A percentile compares a stretch with the other conserved stretches of the same genome.
phyloP scores from a whole-genome alignment of 2,888 invertebrate genomes.

The Morpho helenor region DNA sequence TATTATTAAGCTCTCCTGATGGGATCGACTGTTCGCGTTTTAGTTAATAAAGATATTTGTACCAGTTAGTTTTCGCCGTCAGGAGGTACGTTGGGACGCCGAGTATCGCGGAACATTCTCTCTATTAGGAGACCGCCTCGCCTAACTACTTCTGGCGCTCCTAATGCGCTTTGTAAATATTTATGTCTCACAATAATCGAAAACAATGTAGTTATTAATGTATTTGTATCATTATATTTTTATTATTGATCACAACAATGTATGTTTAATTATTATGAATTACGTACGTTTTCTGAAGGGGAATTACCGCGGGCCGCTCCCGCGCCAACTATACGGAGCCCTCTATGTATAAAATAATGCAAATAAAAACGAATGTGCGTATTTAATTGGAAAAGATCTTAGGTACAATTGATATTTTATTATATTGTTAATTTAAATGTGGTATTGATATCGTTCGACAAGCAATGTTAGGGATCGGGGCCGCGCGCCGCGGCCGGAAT shows the following conservation, averaged over 20 bases:
- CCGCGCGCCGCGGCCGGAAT: constrained; percentile 58
- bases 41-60: constrained; percentile 72
- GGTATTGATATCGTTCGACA: constrained; percentile 74
- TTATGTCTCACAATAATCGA: constrained; percentile 78
- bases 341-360: constrained; percentile 64
- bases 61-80: constrained; percentile 30
- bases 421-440: constrained; percentile 77
- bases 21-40: constrained; percentile 57
- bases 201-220: constrained; percentile 69
- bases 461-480: constrained; percentile 69
- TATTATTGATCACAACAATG: constrained; percentile 69
- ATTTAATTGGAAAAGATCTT: constrained; percentile 75
- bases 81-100: constrained; percentile 18
- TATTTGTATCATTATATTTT: constrained; percentile 79
- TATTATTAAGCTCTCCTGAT: constrained; percentile 66
- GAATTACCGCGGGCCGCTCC: constrained; percentile 29
- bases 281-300: constrained; percentile 52
- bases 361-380: constrained; percentile 65
- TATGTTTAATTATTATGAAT: constrained; percentile 40
- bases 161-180: constrained; percentile 76
- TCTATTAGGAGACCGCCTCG: constrained; percentile 60
- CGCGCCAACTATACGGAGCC: constrained; percentile 34
- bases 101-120: constrained; percentile 34
- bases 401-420: constrained; percentile 79
- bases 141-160: constrained; percentile 66